phyloP scores from a whole-genome alignment of 64 coral and sea anemone genomes.

The Stichodactyla mertensii region DNA sequence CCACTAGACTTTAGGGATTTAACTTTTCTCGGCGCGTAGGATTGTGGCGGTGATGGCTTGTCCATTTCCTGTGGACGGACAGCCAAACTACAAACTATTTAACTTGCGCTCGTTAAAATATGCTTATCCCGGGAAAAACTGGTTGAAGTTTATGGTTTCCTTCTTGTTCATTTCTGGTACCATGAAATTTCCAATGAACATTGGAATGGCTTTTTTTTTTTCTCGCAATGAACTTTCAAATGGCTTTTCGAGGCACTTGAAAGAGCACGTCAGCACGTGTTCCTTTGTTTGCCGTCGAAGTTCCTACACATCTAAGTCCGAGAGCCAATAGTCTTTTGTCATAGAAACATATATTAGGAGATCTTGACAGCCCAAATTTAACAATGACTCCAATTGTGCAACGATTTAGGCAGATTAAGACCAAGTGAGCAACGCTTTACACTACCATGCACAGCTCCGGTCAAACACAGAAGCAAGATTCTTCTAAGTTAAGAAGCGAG shows the following conservation, averaged over 20 bases:
- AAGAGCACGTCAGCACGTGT: conserved; percentile 14
- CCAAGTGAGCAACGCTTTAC: background rate
- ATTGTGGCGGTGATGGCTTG: background rate
- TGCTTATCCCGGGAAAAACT: conserved; percentile 17
- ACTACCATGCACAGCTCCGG: background rate
- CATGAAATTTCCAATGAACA: background rate
- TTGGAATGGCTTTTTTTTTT: conserved; percentile 1
- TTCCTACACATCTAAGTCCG: conserved; percentile 27
- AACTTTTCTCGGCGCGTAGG: background rate
- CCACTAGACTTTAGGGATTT: conserved; percentile 7
- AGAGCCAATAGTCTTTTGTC: conserved; percentile 11
- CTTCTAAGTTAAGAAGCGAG: background rate
- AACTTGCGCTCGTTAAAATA: background rate
- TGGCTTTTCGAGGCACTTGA: conserved; percentile 24
- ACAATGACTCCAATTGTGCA: background rate
- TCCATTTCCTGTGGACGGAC: background rate
- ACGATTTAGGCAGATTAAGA: background rate
- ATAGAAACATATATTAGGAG: conserved; percentile 16
- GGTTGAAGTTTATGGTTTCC: background rate
- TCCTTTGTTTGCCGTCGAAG: conserved; percentile 14
- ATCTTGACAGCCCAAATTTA: background rate
- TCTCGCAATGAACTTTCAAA: conserved; percentile 9
- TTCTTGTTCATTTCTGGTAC: conserved; percentile 23
- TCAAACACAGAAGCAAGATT: background rate
- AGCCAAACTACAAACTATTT: background rate